Percentiles rank a stretch among this genome's conserved stretches.
phyloP scores from a whole-genome alignment of 1,140 invertebrate species.

The Leucophenga varia region DNA sequence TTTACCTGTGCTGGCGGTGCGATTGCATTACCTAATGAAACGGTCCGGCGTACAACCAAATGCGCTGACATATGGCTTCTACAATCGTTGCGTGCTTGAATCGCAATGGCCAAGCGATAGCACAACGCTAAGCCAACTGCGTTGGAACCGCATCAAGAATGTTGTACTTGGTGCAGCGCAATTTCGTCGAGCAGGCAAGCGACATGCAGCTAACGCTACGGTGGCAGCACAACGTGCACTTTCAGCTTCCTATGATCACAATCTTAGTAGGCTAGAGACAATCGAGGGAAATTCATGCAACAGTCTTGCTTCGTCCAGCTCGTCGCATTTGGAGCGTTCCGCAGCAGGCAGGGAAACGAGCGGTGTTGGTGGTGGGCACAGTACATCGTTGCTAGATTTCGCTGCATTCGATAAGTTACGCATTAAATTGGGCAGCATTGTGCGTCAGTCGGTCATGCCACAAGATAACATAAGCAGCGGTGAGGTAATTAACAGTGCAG shows the following conservation, averaged over 20 bases:
- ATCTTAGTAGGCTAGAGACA: conserved; percentile 57
- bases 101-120: conserved; percentile 91
- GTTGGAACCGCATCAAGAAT: conserved; percentile 94
- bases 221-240: conserved; percentile 56
- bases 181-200: conserved; percentile 73
- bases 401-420: conserved; percentile 63
- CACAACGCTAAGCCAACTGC: conserved; percentile 74
- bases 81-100: conserved; percentile 81
- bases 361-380: conserved; percentile 17
- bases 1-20: conserved; percentile 91
- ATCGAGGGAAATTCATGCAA: conserved; percentile 59
- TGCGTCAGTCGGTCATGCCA: conserved; percentile 58
- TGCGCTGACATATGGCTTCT: conserved; percentile 93
- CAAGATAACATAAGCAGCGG: conserved; percentile 28
- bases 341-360: conserved; percentile 22
- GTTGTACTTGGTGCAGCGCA: conserved; percentile 88
- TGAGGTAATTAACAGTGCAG: conserved; percentile 63
- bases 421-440: conserved; percentile 65
- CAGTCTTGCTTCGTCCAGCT: conserved; percentile 59
- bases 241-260: conserved; percentile 48
- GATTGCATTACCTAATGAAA: conserved; percentile 94
- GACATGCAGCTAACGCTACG: conserved; percentile 53
- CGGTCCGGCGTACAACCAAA: conserved; percentile 92
- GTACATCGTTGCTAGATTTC: conserved; percentile 57
- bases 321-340: conserved; percentile 31